Evolutionary conservation across 2,113 vertebrate species (phyloP).

Genomic region (Anser cygnoides): DNA sequence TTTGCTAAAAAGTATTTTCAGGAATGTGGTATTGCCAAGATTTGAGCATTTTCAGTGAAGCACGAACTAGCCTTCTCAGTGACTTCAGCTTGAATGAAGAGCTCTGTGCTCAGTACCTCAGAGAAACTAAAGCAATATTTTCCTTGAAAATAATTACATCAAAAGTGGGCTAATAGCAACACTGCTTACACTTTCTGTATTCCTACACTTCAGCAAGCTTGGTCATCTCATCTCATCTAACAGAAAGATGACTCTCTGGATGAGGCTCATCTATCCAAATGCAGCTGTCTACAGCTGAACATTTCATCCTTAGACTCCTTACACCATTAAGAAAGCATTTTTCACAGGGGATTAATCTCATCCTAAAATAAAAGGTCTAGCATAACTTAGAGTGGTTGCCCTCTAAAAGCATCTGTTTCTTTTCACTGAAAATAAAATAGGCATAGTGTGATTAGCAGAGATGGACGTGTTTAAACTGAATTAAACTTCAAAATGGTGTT

Average conservation of each 20-base stretch:
- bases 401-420: not conserved
- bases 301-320: not conserved
- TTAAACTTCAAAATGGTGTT: not conserved
- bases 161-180: not conserved
- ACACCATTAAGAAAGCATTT: not conserved
- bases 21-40: not conserved
- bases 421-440: not conserved
- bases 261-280: not conserved
- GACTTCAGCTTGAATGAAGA: not conserved
- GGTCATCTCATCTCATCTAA: not conserved
- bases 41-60: not conserved
- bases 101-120: not conserved
- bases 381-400: not conserved
- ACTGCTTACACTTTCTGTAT: not conserved
- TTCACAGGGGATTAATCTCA: not conserved
- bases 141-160: not conserved
- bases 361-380: not conserved
- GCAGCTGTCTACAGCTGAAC: not conserved
- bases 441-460: not conserved
- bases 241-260: not conserved
- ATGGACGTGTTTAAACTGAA: not conserved
- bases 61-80: not conserved
- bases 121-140: not conserved
- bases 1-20: not conserved
- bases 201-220: not conserved